Conservation (phyloP, 1,140 invertebrate species). For the Calliphora vicina region DNA sequence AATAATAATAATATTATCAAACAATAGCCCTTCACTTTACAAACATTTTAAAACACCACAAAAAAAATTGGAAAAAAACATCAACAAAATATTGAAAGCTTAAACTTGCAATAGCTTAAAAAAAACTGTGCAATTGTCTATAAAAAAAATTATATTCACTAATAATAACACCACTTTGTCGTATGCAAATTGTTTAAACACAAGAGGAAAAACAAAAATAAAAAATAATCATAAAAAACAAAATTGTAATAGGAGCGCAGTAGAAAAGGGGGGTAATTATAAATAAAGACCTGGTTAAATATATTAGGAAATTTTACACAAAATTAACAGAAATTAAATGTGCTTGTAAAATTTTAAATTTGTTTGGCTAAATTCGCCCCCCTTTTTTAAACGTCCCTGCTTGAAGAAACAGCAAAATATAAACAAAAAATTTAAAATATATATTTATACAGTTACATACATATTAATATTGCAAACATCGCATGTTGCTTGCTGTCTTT, state of each 20-base stretch:
- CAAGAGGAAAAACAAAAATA: neutral
- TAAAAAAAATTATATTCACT: neutral
- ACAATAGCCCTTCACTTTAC: conserved; percentile 5
- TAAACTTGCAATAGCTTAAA: conserved; percentile 1
- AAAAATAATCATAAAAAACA: neutral
- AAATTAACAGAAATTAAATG: too few species aligned
- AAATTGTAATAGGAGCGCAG: neutral
- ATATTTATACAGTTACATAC: neutral
- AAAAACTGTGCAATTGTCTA: neutral
- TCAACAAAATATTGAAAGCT: neutral
- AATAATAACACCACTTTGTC: neutral
- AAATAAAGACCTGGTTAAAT: too few species aligned
- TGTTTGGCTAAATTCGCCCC: too few species aligned
- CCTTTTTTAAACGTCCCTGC: neutral
- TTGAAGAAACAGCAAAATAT: neutral
- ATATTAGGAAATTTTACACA: too few species aligned
- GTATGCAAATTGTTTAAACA: conserved; percentile 10
- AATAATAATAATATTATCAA: neutral
- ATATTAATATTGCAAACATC: neutral
- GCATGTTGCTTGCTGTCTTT: neutral
- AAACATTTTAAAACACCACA: neutral
- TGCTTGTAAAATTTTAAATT: too few species aligned
- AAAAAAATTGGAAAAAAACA: neutral
- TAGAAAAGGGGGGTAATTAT: neutral
- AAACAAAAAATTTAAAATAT: neutral